A percentile compares a stretch with the other conserved stretches of the same genome.
Conservation (phyloP, 2,113 vertebrate genomes). For the Hypomesus transpacificus region DNA sequence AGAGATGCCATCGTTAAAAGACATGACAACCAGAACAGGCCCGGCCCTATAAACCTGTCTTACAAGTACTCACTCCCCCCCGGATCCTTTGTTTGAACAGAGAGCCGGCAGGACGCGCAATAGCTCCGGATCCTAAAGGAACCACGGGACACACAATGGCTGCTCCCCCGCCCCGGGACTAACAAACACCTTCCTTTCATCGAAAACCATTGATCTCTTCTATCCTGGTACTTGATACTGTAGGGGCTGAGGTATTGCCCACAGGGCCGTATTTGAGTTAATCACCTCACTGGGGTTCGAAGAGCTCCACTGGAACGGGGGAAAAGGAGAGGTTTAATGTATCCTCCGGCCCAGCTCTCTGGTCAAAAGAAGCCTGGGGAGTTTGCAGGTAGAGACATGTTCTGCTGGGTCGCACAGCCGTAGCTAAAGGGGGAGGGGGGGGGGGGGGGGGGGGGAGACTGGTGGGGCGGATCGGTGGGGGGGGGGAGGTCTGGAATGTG, state of each 20-base stretch:
- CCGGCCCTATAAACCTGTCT: slow-evolving; percentile 11
- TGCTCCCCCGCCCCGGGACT: background rate
- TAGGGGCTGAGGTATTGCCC: no score
- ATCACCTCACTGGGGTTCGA: no score
- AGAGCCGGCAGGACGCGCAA: background rate
- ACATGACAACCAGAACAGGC: background rate
- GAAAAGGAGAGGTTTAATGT: no score
- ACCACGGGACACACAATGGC: slow-evolving; percentile 36
- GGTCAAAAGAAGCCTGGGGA: background rate
- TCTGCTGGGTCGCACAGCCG: slow-evolving; percentile 46
- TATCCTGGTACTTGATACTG: no score
- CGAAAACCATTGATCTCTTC: background rate
- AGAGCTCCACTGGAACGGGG: no score
- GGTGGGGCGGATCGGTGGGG: slow-evolving; percentile 42
- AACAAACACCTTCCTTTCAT: slow-evolving; percentile 13
- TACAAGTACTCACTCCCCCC: slow-evolving; percentile 17
- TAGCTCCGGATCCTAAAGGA: slow-evolving; percentile 19
- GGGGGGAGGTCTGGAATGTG: slow-evolving; percentile 63
- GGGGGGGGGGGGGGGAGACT: slow-evolving; percentile 35
- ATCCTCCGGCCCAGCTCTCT: no score
- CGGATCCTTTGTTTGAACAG: slow-evolving; percentile 30
- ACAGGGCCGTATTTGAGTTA: no score
- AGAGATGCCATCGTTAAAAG: background rate
- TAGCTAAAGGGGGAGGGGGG: slow-evolving; percentile 1
- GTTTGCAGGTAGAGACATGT: slow-evolving; percentile 62